These are phyloP conservation scores for Strix uralensis DNA, from an alignment of 2,113 vertebrate species.

Conservation along the genomic window DNA sequence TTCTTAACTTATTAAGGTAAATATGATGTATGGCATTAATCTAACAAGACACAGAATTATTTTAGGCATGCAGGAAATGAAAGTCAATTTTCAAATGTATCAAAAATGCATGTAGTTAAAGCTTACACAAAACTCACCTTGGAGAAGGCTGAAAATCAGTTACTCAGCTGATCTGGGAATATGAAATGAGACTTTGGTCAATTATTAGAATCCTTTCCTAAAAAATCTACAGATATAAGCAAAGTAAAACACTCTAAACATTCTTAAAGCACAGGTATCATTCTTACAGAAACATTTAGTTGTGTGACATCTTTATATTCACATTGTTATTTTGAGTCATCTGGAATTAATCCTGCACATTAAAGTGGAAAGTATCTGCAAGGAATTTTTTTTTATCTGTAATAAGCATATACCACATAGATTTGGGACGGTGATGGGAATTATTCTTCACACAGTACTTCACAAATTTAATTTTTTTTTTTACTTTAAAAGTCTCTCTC, in stretches of 20 bases:
- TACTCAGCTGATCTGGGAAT: conserved; percentile 9
- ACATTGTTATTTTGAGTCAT: not conserved
- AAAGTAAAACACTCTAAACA: not conserved
- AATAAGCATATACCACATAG: not conserved
- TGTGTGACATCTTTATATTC: not conserved
- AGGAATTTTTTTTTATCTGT: not conserved
- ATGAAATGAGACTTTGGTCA: conserved; percentile 1
- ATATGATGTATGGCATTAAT: conserved; percentile 54
- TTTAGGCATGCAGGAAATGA: conserved; percentile 41
- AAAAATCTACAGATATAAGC: not conserved
- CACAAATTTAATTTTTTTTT: not conserved
- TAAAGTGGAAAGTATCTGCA: not conserved
- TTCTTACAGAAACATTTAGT: not conserved
- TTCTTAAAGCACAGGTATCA: not conserved
- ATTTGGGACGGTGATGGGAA: not conserved
- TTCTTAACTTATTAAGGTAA: conserved; percentile 46
- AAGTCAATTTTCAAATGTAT: conserved; percentile 50
- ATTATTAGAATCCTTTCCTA: not conserved
- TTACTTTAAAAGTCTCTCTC: not conserved
- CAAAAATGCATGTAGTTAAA: conserved; percentile 62
- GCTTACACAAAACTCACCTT: conserved; percentile 24
- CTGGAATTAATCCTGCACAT: not conserved
- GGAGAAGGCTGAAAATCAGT: conserved; percentile 6
- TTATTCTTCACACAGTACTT: not conserved
- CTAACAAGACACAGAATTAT: conserved; percentile 26